These are phyloP conservation scores for Numenius phaeopus DNA, from an alignment of 2,797 vertebrate species.

Conservation along the genomic window DNA sequence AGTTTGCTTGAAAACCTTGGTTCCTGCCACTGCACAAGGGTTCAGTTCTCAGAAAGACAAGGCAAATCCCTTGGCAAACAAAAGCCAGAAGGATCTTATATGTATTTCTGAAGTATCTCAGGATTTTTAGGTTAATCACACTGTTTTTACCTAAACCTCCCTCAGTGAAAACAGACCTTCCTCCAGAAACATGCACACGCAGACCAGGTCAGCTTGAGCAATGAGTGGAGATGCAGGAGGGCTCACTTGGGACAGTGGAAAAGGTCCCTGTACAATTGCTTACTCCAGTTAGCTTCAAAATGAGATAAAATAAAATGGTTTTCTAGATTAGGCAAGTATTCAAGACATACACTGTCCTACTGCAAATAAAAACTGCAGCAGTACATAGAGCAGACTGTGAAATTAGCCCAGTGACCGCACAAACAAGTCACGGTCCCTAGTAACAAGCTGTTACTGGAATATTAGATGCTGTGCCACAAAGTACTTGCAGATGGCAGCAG, in stretches of 20 bases:
- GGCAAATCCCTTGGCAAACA: neutral
- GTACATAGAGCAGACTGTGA: neutral
- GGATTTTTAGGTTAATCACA: neutral
- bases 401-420: neutral
- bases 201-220: neutral
- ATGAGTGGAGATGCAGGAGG: neutral
- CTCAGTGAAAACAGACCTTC: neutral
- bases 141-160: neutral
- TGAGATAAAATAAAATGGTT: neutral
- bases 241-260: neutral
- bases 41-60: neutral
- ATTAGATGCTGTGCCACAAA: neutral
- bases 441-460: neutral
- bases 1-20: neutral
- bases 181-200: neutral
- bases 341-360: neutral
- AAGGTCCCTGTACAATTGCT: neutral
- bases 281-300: neutral
- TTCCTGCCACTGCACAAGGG: neutral
- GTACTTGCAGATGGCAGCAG: conserved; percentile 40
- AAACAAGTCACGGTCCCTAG: neutral
- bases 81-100: neutral
- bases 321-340: neutral
- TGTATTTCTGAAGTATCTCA: neutral
- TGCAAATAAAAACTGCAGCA: neutral